Evolutionary conservation across 2,888 invertebrate genomes (phyloP), one percentile per base, ranked within the genome.

Genomic region (Tortricodes alternella): DNA sequence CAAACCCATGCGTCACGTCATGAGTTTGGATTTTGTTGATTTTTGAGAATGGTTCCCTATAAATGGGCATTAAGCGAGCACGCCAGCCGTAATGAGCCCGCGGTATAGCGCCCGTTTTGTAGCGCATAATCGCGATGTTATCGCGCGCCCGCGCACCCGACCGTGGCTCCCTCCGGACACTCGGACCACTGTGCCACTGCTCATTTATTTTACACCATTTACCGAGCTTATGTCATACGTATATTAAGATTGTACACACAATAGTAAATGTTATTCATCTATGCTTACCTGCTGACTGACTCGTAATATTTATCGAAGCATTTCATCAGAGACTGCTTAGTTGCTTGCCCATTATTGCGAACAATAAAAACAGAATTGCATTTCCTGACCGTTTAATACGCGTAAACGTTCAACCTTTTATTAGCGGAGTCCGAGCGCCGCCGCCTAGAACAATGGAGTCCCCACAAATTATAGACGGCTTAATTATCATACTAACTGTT

Each of bases 61-160:
- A 75, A 79, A 78, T 74, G 76, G 75, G 72, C 74, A 79, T 83
- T 79, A 81, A 72, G 78, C 78, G 69, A 76, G 72, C 76, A 75
- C 78, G 73, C 73, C 74, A 73, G 68, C 65, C 65, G 76, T 85
- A 85, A 85, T 84, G 81, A 85, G 80, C 66, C 67, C 72, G 72
- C 81, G 80, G 74, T 67, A 63, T 65, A n/a, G n/a, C 63, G 73
- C 70, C 71, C 87, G 87, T 88, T 89, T 89, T 89, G 89, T 89
- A 84, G 78, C 83, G 78, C 70, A 78, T 89, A 86, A 89, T 89
- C 84, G 83, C 73, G 89, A 88, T 88, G 77, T 76, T 85, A 85
- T 85, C 83, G 70, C 65, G 63, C 58, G 60, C 62, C 52, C 66
- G 38, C 38, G 48, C 76, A 68, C 58, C 76, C 71, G 75, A 78